Percentiles rank a stretch among this genome's conserved stretches.
These are phyloP conservation scores for Saguinus oedipus DNA, from an alignment of 2,797 vertebrate species.

Conservation along the genomic window DNA sequence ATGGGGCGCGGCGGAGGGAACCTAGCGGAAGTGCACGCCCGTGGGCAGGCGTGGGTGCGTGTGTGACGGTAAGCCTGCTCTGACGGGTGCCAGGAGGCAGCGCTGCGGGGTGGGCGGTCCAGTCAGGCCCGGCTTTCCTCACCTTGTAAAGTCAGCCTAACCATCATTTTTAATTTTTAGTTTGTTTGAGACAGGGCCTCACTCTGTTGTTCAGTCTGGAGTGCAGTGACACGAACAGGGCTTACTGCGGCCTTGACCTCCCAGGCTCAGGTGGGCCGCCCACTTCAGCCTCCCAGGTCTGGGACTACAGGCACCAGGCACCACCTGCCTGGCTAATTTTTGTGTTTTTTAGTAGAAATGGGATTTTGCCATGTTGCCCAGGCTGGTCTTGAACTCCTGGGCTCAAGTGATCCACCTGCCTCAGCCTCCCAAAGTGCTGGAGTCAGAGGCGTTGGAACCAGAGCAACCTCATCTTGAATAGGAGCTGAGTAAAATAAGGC, in stretches of 20 bases:
- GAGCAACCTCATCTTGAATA: background rate
- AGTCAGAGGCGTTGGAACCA: background rate
- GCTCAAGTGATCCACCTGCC: background rate
- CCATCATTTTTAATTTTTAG: background rate
- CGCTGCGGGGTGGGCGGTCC: background rate
- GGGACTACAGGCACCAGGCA: background rate
- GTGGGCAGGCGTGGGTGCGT: background rate
- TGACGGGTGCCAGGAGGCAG: no score
- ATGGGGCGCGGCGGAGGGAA: background rate
- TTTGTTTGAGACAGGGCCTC: background rate
- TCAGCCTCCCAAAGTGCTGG: background rate
- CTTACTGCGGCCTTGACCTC: background rate
- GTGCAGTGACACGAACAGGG: background rate
- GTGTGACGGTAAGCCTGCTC: background rate
- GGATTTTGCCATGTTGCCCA: background rate
- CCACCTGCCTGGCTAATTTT: background rate
- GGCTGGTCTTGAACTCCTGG: background rate
- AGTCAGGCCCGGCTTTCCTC: background rate
- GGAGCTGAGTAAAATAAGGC: background rate
- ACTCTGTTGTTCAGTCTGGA: background rate
- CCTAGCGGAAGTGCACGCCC: background rate
- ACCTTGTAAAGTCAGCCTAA: conserved; percentile 60
- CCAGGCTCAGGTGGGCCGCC: background rate
- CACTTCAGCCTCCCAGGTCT: background rate
- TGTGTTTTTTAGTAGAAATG: background rate